Evolutionary conservation across 2,888 invertebrate species (phyloP), one percentile per base, ranked within the genome.

Genomic region (Drosophila mimetica): DNA sequence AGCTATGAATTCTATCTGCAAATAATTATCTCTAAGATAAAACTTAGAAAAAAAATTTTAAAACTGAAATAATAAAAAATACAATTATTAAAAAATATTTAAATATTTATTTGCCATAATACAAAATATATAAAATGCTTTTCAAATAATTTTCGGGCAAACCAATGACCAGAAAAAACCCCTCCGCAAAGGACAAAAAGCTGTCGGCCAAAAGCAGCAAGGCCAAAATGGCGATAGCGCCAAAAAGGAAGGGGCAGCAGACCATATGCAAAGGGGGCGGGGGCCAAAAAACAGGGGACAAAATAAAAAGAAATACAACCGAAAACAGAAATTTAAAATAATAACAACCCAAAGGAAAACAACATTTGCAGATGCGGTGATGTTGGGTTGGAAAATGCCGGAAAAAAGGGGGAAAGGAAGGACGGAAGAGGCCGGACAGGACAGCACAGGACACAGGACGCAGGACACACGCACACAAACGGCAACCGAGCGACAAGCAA

Each of bases 321-420:
- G 58, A 57, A 65, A 41, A 71, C 57, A 64, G 74, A 79, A 86
- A 85, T 85, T 75, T 73, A 77, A 80, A 84, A 86, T 86, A 88
- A 86, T 88, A 85, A 84, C 86, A 87, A 86, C 87, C 87, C 87
- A 84, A 86, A 84, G 85, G 87, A 86, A 88, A 88, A 85, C 85
- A 84, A 85, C 84, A 81, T 85, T 88, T 86, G 88, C 88, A 86
- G 86, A 88, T 72, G 58, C 53, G 70, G 61, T 61, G 54, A 59
- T 54, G 59, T 63, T 71, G 71, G 48, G 65, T 44, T 36, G 30
- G 53, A 50, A 63, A 50, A 28, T 5, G 34, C 25, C n/a, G 36
- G 4, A 14, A 22, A 32, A 11, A 5, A 22, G 9, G 39, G 22
- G 30, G 22, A 22, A 11, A 25, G 14, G 59, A 11, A 25, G 14